phyloP scores from a whole-genome alignment of 2,113 vertebrate species.

The Cervus canadensis region DNA sequence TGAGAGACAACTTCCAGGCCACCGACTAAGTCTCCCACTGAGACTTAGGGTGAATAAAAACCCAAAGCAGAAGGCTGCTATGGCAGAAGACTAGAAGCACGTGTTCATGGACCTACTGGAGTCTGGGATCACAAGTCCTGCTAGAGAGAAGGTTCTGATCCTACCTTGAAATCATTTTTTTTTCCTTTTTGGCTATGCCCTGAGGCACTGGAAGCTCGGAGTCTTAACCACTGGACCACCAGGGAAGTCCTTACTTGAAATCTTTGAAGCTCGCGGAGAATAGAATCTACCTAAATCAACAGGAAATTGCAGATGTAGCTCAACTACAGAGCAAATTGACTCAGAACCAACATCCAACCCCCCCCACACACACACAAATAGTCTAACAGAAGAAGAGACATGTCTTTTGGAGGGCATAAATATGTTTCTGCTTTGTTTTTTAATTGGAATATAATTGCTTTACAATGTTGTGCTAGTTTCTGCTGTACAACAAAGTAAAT shows the following conservation, averaged over 20 bases:
- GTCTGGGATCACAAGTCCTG: neutral
- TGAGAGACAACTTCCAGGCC: neutral
- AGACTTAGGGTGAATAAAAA: neutral
- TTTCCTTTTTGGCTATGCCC: neutral
- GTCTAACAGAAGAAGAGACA: neutral
- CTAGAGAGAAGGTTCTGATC: neutral
- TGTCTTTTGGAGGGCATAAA: neutral
- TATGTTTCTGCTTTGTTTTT: neutral
- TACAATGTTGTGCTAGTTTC: neutral
- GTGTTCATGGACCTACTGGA: neutral
- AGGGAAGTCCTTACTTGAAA: neutral
- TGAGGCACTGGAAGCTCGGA: neutral
- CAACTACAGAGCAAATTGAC: neutral
- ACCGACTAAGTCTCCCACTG: neutral
- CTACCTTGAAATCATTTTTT: neutral
- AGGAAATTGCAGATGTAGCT: neutral
- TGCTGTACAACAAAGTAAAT: neutral
- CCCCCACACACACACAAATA: neutral
- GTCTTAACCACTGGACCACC: neutral
- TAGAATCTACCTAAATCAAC: neutral
- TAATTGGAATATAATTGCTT: neutral
- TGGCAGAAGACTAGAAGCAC: neutral
- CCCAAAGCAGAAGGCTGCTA: neutral
- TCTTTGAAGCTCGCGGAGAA: neutral
- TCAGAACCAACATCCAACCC: neutral